Evolutionary conservation across 2,113 vertebrate genomes (phyloP).

Genomic region (Cromileptes altivelis): DNA sequence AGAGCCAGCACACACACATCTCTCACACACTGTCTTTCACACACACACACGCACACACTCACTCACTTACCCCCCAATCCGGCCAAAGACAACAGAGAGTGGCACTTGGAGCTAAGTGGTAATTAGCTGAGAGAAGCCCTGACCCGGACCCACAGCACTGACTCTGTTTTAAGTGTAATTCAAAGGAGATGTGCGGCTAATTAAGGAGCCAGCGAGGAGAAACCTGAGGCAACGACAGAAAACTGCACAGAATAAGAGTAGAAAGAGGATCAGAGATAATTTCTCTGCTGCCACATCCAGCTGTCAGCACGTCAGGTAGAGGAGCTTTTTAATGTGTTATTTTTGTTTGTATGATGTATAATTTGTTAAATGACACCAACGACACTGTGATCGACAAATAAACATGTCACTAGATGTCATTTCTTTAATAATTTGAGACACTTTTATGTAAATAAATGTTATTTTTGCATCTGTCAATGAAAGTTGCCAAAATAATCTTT

Average conservation of each 20-base stretch:
- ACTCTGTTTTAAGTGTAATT: conserved; percentile 82
- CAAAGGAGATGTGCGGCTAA: conserved; percentile 80
- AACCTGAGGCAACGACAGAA: conserved; percentile 30
- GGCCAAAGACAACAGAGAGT: conserved; percentile 79
- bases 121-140: conserved; percentile 78
- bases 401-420: not conserved
- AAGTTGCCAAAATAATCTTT: not conserved
- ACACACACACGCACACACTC: conserved; percentile 15
- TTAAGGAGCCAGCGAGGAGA: conserved; percentile 77
- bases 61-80: conserved; percentile 65
- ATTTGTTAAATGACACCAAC: conserved; percentile 18
- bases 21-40: not conserved
- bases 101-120: conserved; percentile 80
- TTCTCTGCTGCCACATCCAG: conserved; percentile 17
- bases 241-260: not conserved
- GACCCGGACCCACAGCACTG: conserved; percentile 50
- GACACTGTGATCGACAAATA: not conserved
- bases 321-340: not conserved
- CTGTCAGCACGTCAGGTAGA: not conserved
- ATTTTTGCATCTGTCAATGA: not conserved
- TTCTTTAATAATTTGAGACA: not conserved
- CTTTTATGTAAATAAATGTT: conserved; percentile 2
- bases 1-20: conserved; percentile 1
- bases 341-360: not conserved
- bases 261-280: conserved; percentile 2